These are phyloP conservation scores for Lampris megalopsis DNA, from an alignment of 2,113 vertebrate genomes.

Conservation along the genomic window DNA sequence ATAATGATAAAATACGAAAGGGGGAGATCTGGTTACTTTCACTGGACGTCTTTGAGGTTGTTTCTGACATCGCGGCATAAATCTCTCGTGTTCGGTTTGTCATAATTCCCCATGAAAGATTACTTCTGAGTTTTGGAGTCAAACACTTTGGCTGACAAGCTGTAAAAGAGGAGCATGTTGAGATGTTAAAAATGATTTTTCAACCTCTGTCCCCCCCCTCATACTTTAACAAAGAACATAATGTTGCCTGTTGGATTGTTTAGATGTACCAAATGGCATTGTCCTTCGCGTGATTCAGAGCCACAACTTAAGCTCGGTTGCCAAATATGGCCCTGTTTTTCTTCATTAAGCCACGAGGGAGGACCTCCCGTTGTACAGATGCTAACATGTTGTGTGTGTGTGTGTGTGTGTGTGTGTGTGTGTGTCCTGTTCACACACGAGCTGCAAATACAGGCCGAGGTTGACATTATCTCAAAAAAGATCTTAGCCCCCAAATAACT, in stretches of 20 bases:
- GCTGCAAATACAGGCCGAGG: conserved; percentile 66
- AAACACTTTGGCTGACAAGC: neutral
- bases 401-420: no score
- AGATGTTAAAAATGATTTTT: conserved; percentile 32
- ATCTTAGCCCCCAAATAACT: conserved; percentile 58
- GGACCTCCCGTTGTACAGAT: conserved; percentile 67
- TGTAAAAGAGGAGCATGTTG: neutral
- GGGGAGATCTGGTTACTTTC: neutral
- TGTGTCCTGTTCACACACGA: conserved; percentile 70
- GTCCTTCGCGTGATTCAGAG: conserved; percentile 70
- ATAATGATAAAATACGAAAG: neutral
- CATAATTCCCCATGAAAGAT: neutral
- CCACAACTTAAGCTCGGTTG: conserved; percentile 50
- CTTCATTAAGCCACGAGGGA: conserved; percentile 67
- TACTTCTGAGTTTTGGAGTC: neutral
- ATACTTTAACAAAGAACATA: conserved; percentile 37
- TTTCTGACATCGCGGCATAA: neutral
- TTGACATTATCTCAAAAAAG: conserved; percentile 66
- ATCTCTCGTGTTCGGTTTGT: neutral
- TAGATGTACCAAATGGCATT: conserved; percentile 64
- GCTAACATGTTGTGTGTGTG: conserved; percentile 58
- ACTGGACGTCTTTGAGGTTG: neutral
- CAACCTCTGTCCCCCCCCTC: conserved; percentile 39
- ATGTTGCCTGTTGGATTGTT: conserved; percentile 66
- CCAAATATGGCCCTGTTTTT: conserved; percentile 80